Percentiles rank a stretch among this genome's conserved stretches.
Evolutionary conservation across 2,113 vertebrate genomes (phyloP).

Genomic region (Conger conger): DNA sequence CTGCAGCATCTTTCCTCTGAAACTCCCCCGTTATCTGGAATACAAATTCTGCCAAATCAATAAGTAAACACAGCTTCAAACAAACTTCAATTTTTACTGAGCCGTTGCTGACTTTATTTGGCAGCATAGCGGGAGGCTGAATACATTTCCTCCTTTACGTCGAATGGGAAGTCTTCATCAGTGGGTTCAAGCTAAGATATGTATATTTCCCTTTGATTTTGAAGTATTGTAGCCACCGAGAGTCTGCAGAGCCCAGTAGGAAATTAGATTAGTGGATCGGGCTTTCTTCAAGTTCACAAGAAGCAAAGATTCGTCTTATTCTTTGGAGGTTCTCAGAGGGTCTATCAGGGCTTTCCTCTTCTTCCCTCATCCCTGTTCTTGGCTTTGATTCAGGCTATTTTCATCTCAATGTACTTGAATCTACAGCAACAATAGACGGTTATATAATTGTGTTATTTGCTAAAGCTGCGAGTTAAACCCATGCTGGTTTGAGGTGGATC

Average conservation of each 20-base stretch:
- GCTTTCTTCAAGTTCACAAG: background rate
- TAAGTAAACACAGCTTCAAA: background rate
- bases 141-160: background rate
- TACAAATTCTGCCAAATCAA: background rate
- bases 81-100: background rate
- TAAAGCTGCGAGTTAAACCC: background rate
- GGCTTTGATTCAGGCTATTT: background rate
- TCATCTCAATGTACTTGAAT: constrained; percentile 6
- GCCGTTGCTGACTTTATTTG: background rate
- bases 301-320: background rate
- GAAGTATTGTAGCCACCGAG: background rate
- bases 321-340: background rate
- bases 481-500: background rate
- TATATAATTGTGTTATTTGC: background rate
- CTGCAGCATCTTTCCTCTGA: background rate
- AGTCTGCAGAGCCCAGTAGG: background rate
- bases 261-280: constrained; percentile 1
- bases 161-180: background rate
- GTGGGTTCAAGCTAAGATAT: background rate
- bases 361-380: background rate
- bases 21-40: background rate
- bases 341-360: background rate
- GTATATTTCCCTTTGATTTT: background rate
- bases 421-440: background rate
- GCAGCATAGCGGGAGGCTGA: background rate